Evolutionary conservation across 2,797 vertebrate species (phyloP), one percentile per base, ranked within the genome.

Genomic region (Chloroceryle inda): DNA sequence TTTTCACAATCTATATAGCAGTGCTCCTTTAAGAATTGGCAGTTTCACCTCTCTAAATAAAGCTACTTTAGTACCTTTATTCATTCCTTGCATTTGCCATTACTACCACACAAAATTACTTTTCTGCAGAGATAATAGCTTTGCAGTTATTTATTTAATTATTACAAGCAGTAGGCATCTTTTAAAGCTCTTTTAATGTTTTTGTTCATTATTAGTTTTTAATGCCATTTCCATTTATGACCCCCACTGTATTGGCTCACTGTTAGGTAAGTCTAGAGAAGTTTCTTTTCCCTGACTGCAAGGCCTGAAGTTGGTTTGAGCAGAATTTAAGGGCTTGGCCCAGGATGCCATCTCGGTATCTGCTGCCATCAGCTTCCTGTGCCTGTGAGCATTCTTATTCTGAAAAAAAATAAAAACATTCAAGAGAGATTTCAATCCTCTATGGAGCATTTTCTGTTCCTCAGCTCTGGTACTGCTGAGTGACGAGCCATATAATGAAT

Each of bases 11-110:
- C 87, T 59, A 5, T 81, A 35, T 11, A 90, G 76, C 69, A 56
- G 45, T 29, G 20, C 17, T 92, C 19, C 58, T 71, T 92, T 93
- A 92, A 92, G 76, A 92, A 86, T 7, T 89, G 66, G n/a, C 55
- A 84, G 78, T 44, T 95, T 91, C 44, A 79, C 63, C 67, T 90
- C 76, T 84, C 47, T 84, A 86, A 94, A 90, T 66, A 85, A 88
- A 88, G 20, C 37, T 78, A 12, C 66, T 76, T 93, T 26, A 86
- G 6, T 53, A 84, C 19, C 53, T 89, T 58, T 11, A 45, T 73
- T 76, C 67, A 64, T 52, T 66, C 33, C 38, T 69, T 79, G 38
- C 20, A 19, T 71, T 76, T 74, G n/a, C 80, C 59, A 33, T 76
- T 73, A n/a, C 66, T 75, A 67, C 67, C 29, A 13, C 52, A 81